These are phyloP conservation scores for Zaprionus lineosus DNA, from an alignment of 2,888 invertebrate genomes.

Conservation along the genomic window DNA sequence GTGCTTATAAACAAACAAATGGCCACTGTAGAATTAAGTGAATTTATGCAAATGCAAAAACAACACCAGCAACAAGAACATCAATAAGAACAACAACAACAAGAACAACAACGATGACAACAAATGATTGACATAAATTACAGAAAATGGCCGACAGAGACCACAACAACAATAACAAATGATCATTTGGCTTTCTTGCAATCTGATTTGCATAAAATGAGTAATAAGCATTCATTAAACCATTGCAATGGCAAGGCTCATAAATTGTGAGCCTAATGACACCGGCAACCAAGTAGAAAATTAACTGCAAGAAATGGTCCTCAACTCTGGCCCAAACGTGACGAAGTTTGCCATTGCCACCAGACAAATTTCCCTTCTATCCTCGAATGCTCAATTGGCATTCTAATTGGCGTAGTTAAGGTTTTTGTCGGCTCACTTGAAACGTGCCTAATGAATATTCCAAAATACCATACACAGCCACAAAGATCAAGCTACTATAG, in stretches of 20 bases:
- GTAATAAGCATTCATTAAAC: slow-evolving; percentile 31
- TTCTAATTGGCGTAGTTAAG: slow-evolving; percentile 12
- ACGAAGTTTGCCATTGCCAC: slow-evolving; percentile 2
- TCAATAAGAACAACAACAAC: slow-evolving; percentile 15
- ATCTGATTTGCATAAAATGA: slow-evolving; percentile 32
- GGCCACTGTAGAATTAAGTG: slow-evolving; percentile 46
- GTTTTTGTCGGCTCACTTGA: slow-evolving; percentile 43
- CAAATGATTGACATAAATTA: slow-evolving; percentile 73
- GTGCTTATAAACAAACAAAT: slow-evolving; percentile 39
- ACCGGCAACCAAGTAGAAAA: slow-evolving; percentile 59
- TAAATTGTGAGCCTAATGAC: slow-evolving; percentile 45
- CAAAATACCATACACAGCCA: slow-evolving; percentile 45
- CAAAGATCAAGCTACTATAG: too few relatives aligned
- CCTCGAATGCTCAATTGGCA: slow-evolving; percentile 7
- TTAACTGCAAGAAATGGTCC: slow-evolving; percentile 40
- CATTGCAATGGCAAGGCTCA: slow-evolving; percentile 25
- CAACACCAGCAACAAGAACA: slow-evolving; percentile 5
- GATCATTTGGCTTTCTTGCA: slow-evolving; percentile 26
- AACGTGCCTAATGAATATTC: slow-evolving; percentile 60
- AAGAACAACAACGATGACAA: slow-evolving; percentile 27
- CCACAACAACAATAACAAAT: slow-evolving; percentile 14
- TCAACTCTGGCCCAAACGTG: slow-evolving; percentile 19
- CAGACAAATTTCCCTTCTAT: slow-evolving; percentile 13
- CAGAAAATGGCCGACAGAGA: slow-evolving; percentile 42
- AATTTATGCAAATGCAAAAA: slow-evolving; percentile 44